These are phyloP conservation scores for Spodoptera littoralis DNA, from an alignment of 2,888 invertebrate species.

Conservation along the genomic window DNA sequence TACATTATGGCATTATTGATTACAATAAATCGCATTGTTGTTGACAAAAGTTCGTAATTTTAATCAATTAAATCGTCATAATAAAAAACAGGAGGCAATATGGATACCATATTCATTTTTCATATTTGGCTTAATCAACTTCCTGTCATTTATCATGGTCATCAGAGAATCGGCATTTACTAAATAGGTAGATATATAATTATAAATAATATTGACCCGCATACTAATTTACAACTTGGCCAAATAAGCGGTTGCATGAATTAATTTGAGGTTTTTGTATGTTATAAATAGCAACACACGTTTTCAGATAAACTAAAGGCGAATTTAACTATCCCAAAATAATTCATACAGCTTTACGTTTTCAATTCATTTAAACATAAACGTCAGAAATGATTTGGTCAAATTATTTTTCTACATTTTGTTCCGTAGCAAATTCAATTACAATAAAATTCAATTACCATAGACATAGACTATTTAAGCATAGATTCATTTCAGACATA, in stretches of 20 bases:
- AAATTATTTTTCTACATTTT: slow-evolving; percentile 26
- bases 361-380: slow-evolving; percentile 12
- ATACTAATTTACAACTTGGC: slow-evolving; percentile 42
- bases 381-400: slow-evolving; percentile 46
- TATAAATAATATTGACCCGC: slow-evolving; percentile 48
- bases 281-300: slow-evolving; percentile 7
- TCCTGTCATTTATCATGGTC: slow-evolving; percentile 18
- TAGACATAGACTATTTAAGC: slow-evolving; percentile 46
- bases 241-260: slow-evolving; percentile 36
- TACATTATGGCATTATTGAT: slow-evolving; percentile 60
- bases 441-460: slow-evolving; percentile 42
- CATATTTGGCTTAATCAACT: slow-evolving; percentile 34
- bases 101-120: slow-evolving; percentile 22
- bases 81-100: slow-evolving; percentile 30
- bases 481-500: slow-evolving; percentile 56
- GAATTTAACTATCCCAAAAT: slow-evolving; percentile 14
- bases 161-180: slow-evolving; percentile 31
- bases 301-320: slow-evolving; percentile 11
- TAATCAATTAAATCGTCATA: slow-evolving; percentile 28
- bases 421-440: slow-evolving; percentile 45
- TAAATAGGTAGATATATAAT: slow-evolving; percentile 41
- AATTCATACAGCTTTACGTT: slow-evolving; percentile 6
- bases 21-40: slow-evolving; percentile 44
- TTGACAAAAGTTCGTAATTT: slow-evolving; percentile 25
- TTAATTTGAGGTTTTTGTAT: slow-evolving; percentile 20